phyloP scores from a whole-genome alignment of 2,888 invertebrate species.

The Drosophila eohydei region DNA sequence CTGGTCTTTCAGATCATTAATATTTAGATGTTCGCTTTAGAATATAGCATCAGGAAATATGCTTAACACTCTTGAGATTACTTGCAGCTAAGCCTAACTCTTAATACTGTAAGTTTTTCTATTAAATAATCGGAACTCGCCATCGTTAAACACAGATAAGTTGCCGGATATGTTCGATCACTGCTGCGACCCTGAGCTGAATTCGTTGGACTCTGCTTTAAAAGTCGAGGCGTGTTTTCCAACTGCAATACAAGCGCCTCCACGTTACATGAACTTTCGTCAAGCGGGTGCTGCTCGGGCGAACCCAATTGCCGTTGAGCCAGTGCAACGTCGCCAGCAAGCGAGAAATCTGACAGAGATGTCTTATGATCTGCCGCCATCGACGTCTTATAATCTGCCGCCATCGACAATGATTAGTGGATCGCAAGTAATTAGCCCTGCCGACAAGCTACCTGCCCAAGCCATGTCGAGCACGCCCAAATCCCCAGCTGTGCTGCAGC shows the following conservation, averaged over 20 bases:
- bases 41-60: too few species aligned
- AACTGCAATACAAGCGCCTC: background rate
- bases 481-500: background rate
- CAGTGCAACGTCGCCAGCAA: background rate
- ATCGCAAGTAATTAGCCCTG: background rate
- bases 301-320: background rate
- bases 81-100: too few species aligned
- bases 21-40: too few species aligned
- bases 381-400: background rate
- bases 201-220: slow-evolving; percentile 21
- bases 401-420: slow-evolving; percentile 13
- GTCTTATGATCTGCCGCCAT: background rate
- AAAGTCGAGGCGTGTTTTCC: background rate
- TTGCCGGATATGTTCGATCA: background rate
- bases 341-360: slow-evolving; percentile 3
- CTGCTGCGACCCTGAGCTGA: background rate
- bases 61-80: too few species aligned
- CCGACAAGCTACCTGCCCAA: background rate
- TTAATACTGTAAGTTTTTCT: too few species aligned
- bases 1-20: too few species aligned
- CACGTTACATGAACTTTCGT: background rate
- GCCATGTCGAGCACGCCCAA: background rate
- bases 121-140: background rate
- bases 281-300: background rate
- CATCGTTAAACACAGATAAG: slow-evolving; percentile 10